These are phyloP conservation scores for Lasius platythorax DNA, from an alignment of 2,888 invertebrate genomes.

Conservation along the genomic window DNA sequence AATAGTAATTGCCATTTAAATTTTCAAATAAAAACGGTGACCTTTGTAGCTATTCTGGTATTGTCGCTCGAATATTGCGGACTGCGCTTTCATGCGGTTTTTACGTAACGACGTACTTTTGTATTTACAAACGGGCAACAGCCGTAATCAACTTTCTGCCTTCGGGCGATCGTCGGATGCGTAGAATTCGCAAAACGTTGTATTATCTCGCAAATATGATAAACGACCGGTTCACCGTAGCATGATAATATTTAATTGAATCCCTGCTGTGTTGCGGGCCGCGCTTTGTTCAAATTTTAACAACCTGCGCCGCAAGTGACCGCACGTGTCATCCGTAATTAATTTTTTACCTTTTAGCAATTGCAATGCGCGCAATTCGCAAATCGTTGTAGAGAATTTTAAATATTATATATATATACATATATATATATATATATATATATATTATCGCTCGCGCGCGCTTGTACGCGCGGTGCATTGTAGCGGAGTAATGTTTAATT, in stretches of 20 bases:
- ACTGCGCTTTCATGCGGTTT: slow-evolving; percentile 42
- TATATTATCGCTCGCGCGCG: neutral
- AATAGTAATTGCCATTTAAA: slow-evolving; percentile 57
- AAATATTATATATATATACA: slow-evolving; percentile 52
- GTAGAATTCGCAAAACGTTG: slow-evolving; percentile 54
- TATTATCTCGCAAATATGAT: slow-evolving; percentile 57
- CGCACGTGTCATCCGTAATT: slow-evolving; percentile 69
- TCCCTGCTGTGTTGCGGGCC: slow-evolving; percentile 45
- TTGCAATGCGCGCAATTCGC: slow-evolving; percentile 54
- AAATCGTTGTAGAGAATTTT: slow-evolving; percentile 57
- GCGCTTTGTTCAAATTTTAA: slow-evolving; percentile 73
- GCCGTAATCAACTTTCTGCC: slow-evolving; percentile 57
- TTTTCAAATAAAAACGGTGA: slow-evolving; percentile 45
- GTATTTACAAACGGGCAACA: slow-evolving; percentile 56
- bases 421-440: neutral
- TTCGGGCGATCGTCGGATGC: slow-evolving; percentile 54
- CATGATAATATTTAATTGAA: slow-evolving; percentile 62
- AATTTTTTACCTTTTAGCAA: slow-evolving; percentile 56
- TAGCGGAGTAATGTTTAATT: slow-evolving; percentile 45
- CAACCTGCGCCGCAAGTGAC: slow-evolving; percentile 69
- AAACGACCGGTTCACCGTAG: slow-evolving; percentile 57
- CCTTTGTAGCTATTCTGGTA: slow-evolving; percentile 44
- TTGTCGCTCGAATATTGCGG: slow-evolving; percentile 52
- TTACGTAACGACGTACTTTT: slow-evolving; percentile 56
- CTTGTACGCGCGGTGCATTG: slow-evolving; percentile 39